These are phyloP conservation scores for Scrobipalpa costella DNA, from an alignment of 2,888 invertebrate species.

Conservation along the genomic window DNA sequence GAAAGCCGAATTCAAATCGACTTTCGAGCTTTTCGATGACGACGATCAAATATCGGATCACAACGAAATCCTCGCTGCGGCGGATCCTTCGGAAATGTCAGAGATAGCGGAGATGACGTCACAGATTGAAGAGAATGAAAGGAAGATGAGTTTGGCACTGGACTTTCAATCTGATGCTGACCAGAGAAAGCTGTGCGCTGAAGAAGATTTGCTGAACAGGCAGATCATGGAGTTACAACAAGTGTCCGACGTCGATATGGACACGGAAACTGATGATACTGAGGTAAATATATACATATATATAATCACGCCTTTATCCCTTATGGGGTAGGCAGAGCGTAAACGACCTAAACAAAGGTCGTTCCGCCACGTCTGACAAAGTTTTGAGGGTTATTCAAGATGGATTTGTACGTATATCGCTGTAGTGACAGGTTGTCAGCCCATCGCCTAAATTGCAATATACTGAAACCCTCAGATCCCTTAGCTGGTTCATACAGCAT, in stretches of 20 bases:
- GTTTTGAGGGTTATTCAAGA: no score
- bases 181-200: constrained; percentile 86
- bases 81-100: constrained; percentile 75
- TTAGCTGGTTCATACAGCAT: no score
- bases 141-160: constrained; percentile 81
- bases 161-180: constrained; percentile 87
- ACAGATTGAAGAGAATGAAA: constrained; percentile 77
- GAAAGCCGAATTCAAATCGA: constrained; percentile 69
- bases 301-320: no score
- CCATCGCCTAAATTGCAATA: no score
- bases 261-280: constrained; percentile 91
- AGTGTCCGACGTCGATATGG: constrained; percentile 87
- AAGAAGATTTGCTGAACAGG: constrained; percentile 87
- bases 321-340: no score
- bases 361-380: no score
- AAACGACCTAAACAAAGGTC: no score
- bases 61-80: constrained; percentile 66
- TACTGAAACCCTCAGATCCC: no score
- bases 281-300: constrained; percentile 64
- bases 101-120: constrained; percentile 78
- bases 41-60: constrained; percentile 69
- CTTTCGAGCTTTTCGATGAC: constrained; percentile 69
- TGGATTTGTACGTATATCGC: no score
- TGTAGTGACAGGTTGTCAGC: no score
- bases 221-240: constrained; percentile 88